Percentiles rank a stretch among this genome's conserved stretches.
Conservation (phyloP, 2,797 vertebrate species). For the Trachurus trachurus region DNA sequence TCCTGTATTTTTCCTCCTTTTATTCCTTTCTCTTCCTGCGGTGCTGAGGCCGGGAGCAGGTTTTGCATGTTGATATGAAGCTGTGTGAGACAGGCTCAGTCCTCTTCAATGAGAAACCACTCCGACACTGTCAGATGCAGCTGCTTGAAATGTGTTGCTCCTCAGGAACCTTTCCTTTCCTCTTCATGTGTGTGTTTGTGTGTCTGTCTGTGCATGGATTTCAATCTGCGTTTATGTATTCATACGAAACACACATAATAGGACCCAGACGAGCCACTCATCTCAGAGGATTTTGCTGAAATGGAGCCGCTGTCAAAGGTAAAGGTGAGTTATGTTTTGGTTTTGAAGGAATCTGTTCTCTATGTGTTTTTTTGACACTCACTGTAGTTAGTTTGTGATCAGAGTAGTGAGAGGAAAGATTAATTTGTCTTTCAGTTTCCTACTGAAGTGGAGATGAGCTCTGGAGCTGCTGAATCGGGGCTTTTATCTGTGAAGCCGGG, state of each 20-base stretch:
- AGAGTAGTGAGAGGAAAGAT: background rate
- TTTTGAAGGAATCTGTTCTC: background rate
- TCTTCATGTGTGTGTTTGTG: background rate
- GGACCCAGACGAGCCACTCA: conserved; percentile 77
- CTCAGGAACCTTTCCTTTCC: conserved; percentile 31
- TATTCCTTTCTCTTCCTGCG: background rate
- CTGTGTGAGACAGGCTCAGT: conserved; percentile 11
- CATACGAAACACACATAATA: conserved; percentile 45
- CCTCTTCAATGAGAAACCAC: conserved; percentile 15
- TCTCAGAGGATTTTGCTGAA: conserved; percentile 39
- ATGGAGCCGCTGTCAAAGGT: conserved; percentile 1
- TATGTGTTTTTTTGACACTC: no score
- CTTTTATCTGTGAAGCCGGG: conserved; percentile 3
- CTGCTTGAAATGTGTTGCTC: conserved; percentile 64
- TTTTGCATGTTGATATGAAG: conserved; percentile 38
- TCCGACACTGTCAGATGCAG: conserved; percentile 73
- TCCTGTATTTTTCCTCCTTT: background rate
- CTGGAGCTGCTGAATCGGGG: conserved; percentile 2
- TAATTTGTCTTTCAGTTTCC: conserved; percentile 10
- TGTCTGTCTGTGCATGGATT: conserved; percentile 4
- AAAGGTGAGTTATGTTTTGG: conserved; percentile 51
- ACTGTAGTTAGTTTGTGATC: background rate
- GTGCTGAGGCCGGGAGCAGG: background rate
- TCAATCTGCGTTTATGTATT: conserved; percentile 37
- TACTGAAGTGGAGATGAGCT: conserved; percentile 11